Percentiles rank a stretch among this genome's conserved stretches.
Evolutionary conservation across 92 coral and sea anemone species (phyloP).

Genomic region (Micromussa lordhowensis): DNA sequence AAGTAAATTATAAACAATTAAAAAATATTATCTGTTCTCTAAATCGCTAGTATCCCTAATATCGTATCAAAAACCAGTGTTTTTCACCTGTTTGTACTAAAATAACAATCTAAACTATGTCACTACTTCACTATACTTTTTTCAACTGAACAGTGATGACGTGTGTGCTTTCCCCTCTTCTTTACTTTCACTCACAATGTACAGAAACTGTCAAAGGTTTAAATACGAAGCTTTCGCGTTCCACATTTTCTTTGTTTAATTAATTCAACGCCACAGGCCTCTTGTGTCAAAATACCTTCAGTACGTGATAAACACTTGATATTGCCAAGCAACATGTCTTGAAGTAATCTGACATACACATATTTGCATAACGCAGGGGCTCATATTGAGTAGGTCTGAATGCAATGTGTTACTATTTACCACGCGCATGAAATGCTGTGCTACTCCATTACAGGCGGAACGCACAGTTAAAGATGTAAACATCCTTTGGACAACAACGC

Average conservation of each 20-base stretch:
- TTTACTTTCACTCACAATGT: background rate
- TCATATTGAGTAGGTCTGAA: background rate
- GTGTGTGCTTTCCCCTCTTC: background rate
- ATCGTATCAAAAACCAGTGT: background rate
- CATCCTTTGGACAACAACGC: background rate
- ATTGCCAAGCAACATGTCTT: constrained; percentile 30
- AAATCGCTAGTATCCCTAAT: background rate
- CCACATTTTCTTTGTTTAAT: background rate
- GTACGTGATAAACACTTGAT: constrained; percentile 19
- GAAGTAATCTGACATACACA: background rate
- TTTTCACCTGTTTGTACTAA: background rate
- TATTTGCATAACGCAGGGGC: constrained; percentile 24
- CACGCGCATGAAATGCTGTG: background rate
- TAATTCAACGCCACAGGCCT: background rate
- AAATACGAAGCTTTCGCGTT: background rate
- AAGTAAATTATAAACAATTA: background rate
- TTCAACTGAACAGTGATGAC: background rate
- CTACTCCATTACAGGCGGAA: background rate
- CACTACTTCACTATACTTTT: background rate
- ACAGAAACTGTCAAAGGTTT: background rate
- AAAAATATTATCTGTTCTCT: background rate
- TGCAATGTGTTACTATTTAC: background rate
- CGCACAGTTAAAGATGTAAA: background rate
- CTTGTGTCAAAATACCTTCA: background rate
- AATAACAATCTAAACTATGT: background rate